phyloP scores from a whole-genome alignment of 2,113 vertebrate species.

The Lagopus leucura region DNA sequence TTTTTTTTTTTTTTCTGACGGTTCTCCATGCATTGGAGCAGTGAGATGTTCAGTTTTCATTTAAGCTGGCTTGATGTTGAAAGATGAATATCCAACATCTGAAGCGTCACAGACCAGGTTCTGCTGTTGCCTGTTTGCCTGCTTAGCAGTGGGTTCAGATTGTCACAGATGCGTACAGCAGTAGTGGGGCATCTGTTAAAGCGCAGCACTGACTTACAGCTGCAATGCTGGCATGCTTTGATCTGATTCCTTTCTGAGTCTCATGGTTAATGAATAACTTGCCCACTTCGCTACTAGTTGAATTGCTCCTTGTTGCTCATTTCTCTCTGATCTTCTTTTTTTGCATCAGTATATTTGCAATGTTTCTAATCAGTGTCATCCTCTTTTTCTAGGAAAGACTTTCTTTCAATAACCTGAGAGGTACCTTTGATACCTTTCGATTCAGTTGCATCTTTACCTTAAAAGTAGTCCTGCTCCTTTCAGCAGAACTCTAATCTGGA shows the following conservation, averaged over 20 bases:
- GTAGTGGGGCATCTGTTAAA: background rate
- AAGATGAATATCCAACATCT: background rate
- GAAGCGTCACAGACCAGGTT: background rate
- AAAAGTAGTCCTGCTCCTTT: background rate
- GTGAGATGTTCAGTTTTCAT: background rate
- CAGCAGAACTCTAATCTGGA: background rate
- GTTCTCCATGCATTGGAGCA: background rate
- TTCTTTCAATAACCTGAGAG: background rate
- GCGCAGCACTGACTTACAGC: background rate
- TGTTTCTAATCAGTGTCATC: background rate
- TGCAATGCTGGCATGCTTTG: background rate
- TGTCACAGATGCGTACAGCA: background rate
- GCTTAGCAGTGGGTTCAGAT: background rate
- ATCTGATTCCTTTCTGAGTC: background rate
- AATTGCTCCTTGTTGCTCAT: background rate
- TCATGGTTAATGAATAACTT: background rate
- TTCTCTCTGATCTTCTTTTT: background rate
- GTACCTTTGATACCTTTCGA: background rate
- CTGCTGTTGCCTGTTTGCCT: background rate
- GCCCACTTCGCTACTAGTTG: background rate
- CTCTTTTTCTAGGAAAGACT: background rate
- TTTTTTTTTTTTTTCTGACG: background rate
- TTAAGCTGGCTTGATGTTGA: background rate
- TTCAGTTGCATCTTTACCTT: background rate
- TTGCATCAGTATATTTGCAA: background rate